Percentiles rank a stretch among this genome's conserved stretches.
Conservation (phyloP, 2,888 invertebrate species). For the Papilio elwesi region DNA sequence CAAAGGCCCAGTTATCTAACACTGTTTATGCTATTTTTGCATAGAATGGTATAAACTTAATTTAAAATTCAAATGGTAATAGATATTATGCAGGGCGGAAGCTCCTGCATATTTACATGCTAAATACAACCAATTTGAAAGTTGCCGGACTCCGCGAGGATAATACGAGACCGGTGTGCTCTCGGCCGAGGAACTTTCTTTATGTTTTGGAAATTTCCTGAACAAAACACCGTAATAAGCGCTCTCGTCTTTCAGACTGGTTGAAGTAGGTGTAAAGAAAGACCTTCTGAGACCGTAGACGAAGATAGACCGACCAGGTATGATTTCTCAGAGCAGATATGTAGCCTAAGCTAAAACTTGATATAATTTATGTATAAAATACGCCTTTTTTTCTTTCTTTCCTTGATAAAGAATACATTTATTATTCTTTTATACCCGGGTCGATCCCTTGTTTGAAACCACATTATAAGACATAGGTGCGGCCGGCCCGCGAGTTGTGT, state of each 20-base stretch:
- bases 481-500: no score
- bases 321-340: no score
- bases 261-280: no score
- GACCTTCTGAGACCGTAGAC: no score
- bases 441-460: no score
- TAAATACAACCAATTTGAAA: slow-evolving; percentile 21
- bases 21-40: slow-evolving; percentile 11
- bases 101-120: slow-evolving; percentile 17
- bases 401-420: no score
- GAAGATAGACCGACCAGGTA: no score
- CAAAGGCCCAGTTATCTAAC: neutral
- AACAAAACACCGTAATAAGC: slow-evolving; percentile 11
- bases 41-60: slow-evolving; percentile 6
- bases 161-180: slow-evolving; percentile 11
- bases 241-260: neutral
- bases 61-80: slow-evolving; percentile 14
- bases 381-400: no score
- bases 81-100: slow-evolving; percentile 8
- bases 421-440: no score
- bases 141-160: neutral
- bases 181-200: slow-evolving; percentile 7
- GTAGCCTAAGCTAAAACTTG: no score
- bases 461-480: no score
- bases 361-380: no score
- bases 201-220: slow-evolving; percentile 6